A percentile compares a stretch with the other conserved stretches of the same genome.
phyloP scores from a whole-genome alignment of 2,797 vertebrate species.

The Forpus xanthops region DNA sequence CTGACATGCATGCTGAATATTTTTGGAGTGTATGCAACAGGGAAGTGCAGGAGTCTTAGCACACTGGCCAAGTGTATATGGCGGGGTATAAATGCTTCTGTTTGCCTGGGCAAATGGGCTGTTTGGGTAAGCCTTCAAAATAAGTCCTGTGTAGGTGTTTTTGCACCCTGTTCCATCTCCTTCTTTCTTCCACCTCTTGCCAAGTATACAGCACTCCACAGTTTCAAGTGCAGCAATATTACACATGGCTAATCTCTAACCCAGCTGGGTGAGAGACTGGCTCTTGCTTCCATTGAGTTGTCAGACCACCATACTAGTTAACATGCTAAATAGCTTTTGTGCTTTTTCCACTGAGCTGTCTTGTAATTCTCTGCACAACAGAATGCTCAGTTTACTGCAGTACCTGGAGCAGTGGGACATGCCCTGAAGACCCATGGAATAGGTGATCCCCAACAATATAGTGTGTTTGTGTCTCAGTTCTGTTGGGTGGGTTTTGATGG shows the following conservation, averaged over 20 bases:
- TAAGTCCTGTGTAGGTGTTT: not conserved
- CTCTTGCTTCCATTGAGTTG: not conserved
- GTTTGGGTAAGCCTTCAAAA: not conserved
- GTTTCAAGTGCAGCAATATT: not conserved
- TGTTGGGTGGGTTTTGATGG: not conserved
- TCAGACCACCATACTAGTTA: not conserved
- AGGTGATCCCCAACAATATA: not conserved
- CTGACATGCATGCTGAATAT: not conserved
- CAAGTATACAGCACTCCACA: not conserved
- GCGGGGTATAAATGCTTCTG: not conserved
- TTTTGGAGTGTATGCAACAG: not conserved
- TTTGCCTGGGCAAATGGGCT: not conserved
- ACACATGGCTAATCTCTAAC: not conserved
- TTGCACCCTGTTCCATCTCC: not conserved
- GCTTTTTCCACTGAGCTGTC: not conserved
- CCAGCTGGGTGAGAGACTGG: not conserved
- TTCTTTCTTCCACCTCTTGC: not conserved
- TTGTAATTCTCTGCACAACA: not conserved
- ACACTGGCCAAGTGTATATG: not conserved
- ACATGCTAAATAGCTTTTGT: not conserved
- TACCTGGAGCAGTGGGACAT: not conserved
- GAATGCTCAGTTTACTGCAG: not conserved
- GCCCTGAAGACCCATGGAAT: not conserved
- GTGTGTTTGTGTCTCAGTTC: not conserved
- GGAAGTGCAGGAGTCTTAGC: not conserved